A percentile compares a stretch with the other conserved stretches of the same genome.
phyloP scores from a whole-genome alignment of 2,113 vertebrate species.

The Salminus brasiliensis region DNA sequence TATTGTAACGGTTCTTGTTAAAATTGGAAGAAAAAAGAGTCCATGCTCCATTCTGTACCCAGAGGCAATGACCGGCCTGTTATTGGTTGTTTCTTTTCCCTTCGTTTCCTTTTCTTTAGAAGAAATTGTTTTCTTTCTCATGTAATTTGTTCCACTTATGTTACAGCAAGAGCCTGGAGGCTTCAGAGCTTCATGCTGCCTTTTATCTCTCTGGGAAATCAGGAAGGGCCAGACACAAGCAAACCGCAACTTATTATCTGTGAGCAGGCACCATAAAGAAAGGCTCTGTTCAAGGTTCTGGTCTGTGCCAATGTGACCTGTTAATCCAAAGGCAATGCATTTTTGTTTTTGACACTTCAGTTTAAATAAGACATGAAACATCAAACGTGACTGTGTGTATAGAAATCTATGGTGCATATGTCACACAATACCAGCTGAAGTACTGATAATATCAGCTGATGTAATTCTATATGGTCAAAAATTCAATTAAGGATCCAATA shows the following conservation, averaged over 20 bases:
- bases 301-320: neutral
- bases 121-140: slow-evolving; percentile 26
- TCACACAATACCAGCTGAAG: too few species aligned
- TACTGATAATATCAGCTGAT: too few species aligned
- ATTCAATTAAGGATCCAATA: too few species aligned
- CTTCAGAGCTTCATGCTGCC: neutral
- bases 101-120: slow-evolving; percentile 23
- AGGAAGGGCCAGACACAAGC: neutral
- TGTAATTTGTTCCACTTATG: slow-evolving; percentile 46
- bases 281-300: neutral
- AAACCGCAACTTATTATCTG: slow-evolving; percentile 3
- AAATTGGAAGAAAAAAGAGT: neutral
- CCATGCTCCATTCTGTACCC: slow-evolving; percentile 1
- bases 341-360: too few species aligned
- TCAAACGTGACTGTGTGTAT: too few species aligned
- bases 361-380: too few species aligned
- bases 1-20: neutral
- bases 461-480: too few species aligned
- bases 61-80: slow-evolving; percentile 7
- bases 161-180: slow-evolving; percentile 11
- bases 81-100: slow-evolving; percentile 22
- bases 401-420: too few species aligned
- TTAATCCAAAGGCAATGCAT: too few species aligned
- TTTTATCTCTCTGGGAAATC: slow-evolving; percentile 25
- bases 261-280: neutral